Base-by-base conservation (phyloP, 2,113 vertebrate genomes). In the Motacilla tschutschensis region DNA sequence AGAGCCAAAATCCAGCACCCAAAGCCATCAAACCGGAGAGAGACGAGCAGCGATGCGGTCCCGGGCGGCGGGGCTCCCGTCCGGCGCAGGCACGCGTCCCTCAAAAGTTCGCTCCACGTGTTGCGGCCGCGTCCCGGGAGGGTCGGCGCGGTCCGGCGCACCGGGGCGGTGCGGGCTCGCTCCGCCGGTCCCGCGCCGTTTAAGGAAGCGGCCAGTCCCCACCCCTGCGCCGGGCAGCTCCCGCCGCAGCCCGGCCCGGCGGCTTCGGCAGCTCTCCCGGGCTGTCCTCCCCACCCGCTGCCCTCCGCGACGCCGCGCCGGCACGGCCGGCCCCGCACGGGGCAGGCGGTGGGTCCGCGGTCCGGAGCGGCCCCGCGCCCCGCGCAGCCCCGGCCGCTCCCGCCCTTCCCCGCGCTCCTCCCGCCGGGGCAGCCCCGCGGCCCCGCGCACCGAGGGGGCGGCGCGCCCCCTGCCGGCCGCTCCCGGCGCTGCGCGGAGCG, bases 101-200 rank as follows among this genome's bases (percentile, higher is more conserved):
- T 89, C 73, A 86, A 93, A 95, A 95, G 93, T 95, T 95, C 79
- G 15, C 86, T 91, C 93, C 95, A 95, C 94, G 95, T 95, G 95
- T 60, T 86, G 90, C 90, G 59, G 92, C 74, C 51, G 77, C 85
- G 38, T 69, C 72, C 75, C 92, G 40, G 48, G 57, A 57, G 90
- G 85, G 70, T 83, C 88, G 81, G 67, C 35, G 17, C 54, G 60
- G 64, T 50, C 70, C 79, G 40, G 64, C 63, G 46, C 64, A 72
- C 28, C 62, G 66, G 71, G 55, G 48, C 71, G 79, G 57, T 70
- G 71, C 76, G 63, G 79, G 25, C 66, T 59, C 58, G 14, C 40
- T 26, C 59, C 54, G 71, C 85, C 73, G 72, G 88, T 77, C 90
- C 76, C 75, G 58, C 70, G 69, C 94, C 89, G 94, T 93, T 94